Conservation (phyloP, 2,888 invertebrate genomes). For the Subacronicta megacephala region DNA sequence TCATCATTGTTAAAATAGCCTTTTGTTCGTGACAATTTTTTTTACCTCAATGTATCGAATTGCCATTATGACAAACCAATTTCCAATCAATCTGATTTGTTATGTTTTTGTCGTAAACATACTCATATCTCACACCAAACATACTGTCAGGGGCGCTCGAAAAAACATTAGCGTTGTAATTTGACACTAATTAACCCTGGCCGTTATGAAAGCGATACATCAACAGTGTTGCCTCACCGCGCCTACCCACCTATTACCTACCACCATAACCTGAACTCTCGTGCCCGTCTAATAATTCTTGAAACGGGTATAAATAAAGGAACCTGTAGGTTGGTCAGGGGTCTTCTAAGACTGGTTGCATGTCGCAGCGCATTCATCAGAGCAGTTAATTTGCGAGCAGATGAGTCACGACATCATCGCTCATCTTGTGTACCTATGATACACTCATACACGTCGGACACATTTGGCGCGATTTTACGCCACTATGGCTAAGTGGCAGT, state of each 20-base stretch:
- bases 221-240: conserved; percentile 77
- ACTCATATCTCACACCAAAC: conserved; percentile 40
- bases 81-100: neutral
- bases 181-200: conserved; percentile 84
- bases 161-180: conserved; percentile 83
- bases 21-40: neutral
- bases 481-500: conserved; percentile 33
- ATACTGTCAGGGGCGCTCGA: conserved; percentile 51
- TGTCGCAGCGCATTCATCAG: conserved; percentile 83
- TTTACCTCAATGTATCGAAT: neutral
- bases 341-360: conserved; percentile 66
- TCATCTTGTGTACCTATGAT: conserved; percentile 78
- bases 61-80: no score
- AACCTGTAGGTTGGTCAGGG: conserved; percentile 48
- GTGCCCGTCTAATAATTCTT: conserved; percentile 43
- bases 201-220: conserved; percentile 85
- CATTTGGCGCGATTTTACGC: conserved; percentile 70
- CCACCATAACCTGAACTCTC: conserved; percentile 64
- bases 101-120: conserved; percentile 13
- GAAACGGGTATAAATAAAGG: conserved; percentile 41
- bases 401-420: conserved; percentile 86
- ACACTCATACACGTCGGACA: conserved; percentile 73
- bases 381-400: conserved; percentile 87
- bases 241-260: conserved; percentile 72
- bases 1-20: no score